A percentile compares a stretch with the other conserved stretches of the same genome.
Evolutionary conservation across 2,888 invertebrate species (phyloP).

Genomic region (Xestia rhomboidea): DNA sequence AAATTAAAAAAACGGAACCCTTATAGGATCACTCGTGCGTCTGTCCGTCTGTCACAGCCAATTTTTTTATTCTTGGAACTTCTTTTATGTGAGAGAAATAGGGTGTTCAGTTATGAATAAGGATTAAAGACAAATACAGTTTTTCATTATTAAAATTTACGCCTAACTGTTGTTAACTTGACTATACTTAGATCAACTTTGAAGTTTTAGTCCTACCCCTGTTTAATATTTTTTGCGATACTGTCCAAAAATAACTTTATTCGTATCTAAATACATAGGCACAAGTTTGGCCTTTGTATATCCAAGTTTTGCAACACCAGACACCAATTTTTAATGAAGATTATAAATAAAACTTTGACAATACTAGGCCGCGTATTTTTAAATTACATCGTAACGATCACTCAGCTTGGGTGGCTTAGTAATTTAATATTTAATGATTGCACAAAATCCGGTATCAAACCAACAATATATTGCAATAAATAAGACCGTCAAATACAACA

Average conservation of each 20-base stretch:
- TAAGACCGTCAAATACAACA: conserved; percentile 45
- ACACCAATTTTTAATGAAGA: conserved; percentile 13
- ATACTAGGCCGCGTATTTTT: conserved; percentile 22
- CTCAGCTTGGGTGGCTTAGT: background rate
- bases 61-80: background rate
- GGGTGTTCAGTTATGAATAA: background rate
- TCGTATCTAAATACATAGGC: background rate
- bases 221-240: background rate
- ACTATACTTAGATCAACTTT: background rate
- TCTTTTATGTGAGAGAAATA: background rate
- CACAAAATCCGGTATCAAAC: conserved; percentile 8
- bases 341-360: background rate
- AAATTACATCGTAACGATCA: conserved; percentile 3
- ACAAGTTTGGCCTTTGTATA: background rate
- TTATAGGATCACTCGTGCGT: too few species aligned
- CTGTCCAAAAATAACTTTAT: background rate
- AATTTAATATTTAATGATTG: conserved; percentile 23
- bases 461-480: conserved; percentile 34
- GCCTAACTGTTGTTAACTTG: background rate
- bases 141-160: background rate
- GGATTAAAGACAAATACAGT: background rate
- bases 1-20: too few species aligned
- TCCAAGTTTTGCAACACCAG: background rate
- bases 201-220: background rate
- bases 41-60: too few species aligned